Evolutionary conservation across 2,113 vertebrate species (phyloP), one percentile per base, ranked within the genome.

Genomic region (Ammodytes dubius): DNA sequence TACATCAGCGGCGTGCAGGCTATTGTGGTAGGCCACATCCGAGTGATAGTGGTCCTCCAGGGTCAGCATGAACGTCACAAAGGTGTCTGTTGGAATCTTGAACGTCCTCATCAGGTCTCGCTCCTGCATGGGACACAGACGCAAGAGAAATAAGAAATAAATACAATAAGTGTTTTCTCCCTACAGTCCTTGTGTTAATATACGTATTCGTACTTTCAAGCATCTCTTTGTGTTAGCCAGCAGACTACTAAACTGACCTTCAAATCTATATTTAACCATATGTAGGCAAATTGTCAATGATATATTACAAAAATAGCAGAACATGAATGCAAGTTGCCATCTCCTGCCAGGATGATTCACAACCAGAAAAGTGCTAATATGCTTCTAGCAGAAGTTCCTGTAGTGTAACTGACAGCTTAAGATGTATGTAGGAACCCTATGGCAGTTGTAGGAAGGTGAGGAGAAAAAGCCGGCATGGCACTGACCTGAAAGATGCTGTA

Each of bases 51-150:
- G 98, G 75, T 97, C 96, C 91, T 99, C 98, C 70, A 99, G 92
- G 4, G 98, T 99, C 97, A 99, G 97, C 96, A 98, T 98, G 95
- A 99, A 99, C 10, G 97, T 97, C 69, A 99, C 96, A 42, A 99
- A 97, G 0, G 97, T 98, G 88, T 99, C 98, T 0, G 96, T 95
- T 0, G 98, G 97, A 92, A 99, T 99, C 95, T 97, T 97, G 95
- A 99, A 99, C 0, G 97, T 99, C 77, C 98, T 98, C 40, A 99
- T 95, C 59, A 99, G 95, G 64, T 99, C 98, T 94, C 98, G 93
- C 92, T 99, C 98, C 98, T 99, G 93, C 1, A 7, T 67, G 27
- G 0, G 8, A 81, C 52, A 81, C 52, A 71, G 6, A 56, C 39
- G 35, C 27, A 49, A 0, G 39, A 64, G 27, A 63, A 40, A 58